Conservation (phyloP, 2,888 invertebrate species). For the Morpho helenor region DNA sequence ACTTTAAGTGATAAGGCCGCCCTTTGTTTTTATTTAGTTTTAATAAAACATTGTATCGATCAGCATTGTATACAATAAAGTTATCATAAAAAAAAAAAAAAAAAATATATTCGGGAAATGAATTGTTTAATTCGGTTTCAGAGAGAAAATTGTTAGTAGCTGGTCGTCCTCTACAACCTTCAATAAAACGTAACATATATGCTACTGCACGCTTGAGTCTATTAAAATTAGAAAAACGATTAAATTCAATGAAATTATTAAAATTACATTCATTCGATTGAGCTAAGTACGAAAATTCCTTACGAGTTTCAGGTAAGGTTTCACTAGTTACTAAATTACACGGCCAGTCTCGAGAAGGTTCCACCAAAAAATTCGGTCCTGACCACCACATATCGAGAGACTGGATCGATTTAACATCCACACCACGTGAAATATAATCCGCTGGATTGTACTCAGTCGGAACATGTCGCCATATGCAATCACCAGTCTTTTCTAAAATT, state of each 20-base stretch:
- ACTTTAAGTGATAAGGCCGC: too few relatives aligned
- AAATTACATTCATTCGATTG: not conserved
- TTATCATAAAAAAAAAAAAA: too few relatives aligned
- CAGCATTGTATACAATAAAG: too few relatives aligned
- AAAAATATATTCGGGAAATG: constrained; percentile 21
- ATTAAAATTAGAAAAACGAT: constrained; percentile 20
- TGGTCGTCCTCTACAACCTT: constrained; percentile 10
- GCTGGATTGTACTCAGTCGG: constrained; percentile 27
- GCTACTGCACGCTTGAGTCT: constrained; percentile 21
- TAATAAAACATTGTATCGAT: too few relatives aligned
- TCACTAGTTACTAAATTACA: not conserved
- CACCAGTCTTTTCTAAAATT: constrained; percentile 29
- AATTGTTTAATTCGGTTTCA: constrained; percentile 13
- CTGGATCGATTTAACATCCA: constrained; percentile 1
- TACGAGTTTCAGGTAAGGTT: not conserved
- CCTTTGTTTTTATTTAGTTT: too few relatives aligned
- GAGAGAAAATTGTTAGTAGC: not conserved
- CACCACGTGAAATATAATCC: constrained; percentile 24
- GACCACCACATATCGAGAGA: constrained; percentile 12
- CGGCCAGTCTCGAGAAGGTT: constrained; percentile 14
- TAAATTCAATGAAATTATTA: constrained; percentile 14
- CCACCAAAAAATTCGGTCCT: too few relatives aligned
- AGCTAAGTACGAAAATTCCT: not conserved
- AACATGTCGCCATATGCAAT: constrained; percentile 30
- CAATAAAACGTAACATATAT: constrained; percentile 25